These are phyloP conservation scores for Eilema sororculum DNA, from an alignment of 2,888 invertebrate species.

Conservation along the genomic window DNA sequence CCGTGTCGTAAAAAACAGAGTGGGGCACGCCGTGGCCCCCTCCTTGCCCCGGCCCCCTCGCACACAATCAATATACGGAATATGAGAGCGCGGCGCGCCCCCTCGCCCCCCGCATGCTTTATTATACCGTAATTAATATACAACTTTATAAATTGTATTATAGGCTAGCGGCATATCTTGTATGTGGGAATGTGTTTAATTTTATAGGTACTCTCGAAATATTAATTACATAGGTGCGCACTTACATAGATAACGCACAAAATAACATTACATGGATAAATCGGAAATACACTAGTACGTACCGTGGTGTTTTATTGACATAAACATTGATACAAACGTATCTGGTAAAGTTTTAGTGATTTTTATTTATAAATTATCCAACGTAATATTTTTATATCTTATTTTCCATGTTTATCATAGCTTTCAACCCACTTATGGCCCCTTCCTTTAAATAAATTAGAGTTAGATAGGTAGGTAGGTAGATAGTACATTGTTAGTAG, in stretches of 20 bases:
- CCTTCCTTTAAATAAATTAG: constrained; percentile 69
- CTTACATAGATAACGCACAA: constrained; percentile 37
- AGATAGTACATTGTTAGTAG: constrained; percentile 48
- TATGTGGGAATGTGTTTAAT: constrained; percentile 44
- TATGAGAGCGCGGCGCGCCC: constrained; percentile 87
- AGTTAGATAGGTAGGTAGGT: constrained; percentile 47
- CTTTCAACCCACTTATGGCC: constrained; percentile 65
- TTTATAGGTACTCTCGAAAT: constrained; percentile 36
- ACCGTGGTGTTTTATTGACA: constrained; percentile 54
- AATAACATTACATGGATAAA: constrained; percentile 46
- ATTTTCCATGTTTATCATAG: constrained; percentile 34
- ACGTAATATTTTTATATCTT: constrained; percentile 18
- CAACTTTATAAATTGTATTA: constrained; percentile 84
- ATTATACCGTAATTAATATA: constrained; percentile 87
- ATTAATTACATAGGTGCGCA: constrained; percentile 38
- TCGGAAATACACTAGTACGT: constrained; percentile 49
- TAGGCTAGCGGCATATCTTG: constrained; percentile 70
- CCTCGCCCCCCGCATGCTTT: constrained; percentile 87
- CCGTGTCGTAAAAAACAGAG: constrained; percentile 88
- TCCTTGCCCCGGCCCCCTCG: constrained; percentile 86
- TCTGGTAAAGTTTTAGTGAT: constrained; percentile 28
- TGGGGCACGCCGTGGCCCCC: constrained; percentile 88
- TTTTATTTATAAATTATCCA: constrained; percentile 26
- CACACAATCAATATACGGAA: constrained; percentile 88
- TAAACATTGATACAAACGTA: constrained; percentile 49